Base-by-base conservation (phyloP, 2,113 vertebrate genomes). In the Cnemophilus loriae region DNA sequence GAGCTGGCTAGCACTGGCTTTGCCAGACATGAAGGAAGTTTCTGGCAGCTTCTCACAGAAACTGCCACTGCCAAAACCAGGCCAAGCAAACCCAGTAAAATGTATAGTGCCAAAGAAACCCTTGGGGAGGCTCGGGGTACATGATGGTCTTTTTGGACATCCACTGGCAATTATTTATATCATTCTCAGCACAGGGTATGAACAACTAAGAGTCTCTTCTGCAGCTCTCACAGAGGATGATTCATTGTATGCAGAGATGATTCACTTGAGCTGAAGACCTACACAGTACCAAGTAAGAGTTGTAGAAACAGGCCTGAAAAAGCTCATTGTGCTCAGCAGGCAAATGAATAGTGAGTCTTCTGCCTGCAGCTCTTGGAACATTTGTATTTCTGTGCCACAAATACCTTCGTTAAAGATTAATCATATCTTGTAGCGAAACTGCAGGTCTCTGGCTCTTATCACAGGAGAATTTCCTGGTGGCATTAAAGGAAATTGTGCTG, bases 341-440 rank as follows among this genome's bases (percentile, higher is more conserved):
- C 19, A 87, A 84, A 80, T 47, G 11, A 89, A 75, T 49, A 86
- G 8, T 0, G 2, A 81, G 22, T 60, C 55, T 84, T 80, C 78
- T 59, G 18, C 35, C 55, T 90, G 18, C 28, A 86, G 1, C 68
- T 78, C 85, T 74, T 81, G 73, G 79, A 76, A 75, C 28, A 46
- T 32, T 70, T 84, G 46, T 49, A 75, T 95, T 88, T 71, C 53
- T 86, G 32, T 93, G 52, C 18, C 79, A 94, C 64, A 86, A 93
- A 93, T 81, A 60, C 23, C 32, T 86, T 84, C 37, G 92, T 90
- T 88, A 93, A 96, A 88, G 47, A 90, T 90, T 94, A 86, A 95
- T 90, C 35, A 20, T 60, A 65, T 71, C 52, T 88, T 89, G 56
- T 86, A 84, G 18, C 44, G 90, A 86, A 96, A 53, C 39, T 94